Percentiles rank a stretch among this genome's conserved stretches.
These are phyloP conservation scores for human (Homo sapiens) DNA, from an alignment of 2,113 vertebrate species.

Conservation along the genomic window GRCh38 chr4:171538501-171539000, in stretches of 20 bases:
- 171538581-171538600: not conserved
- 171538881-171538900: not conserved
- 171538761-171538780: not conserved
- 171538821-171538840: rapidly evolving
- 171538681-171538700: not conserved
- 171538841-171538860: not conserved
- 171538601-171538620: not conserved
- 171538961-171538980: too few relatives aligned
- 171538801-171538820: not conserved
- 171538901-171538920: not conserved
- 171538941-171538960: not conserved
- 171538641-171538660: not conserved
- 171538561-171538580: not conserved
- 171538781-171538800: not conserved
- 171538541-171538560: not conserved
- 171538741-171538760: not conserved
- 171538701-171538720: not conserved
- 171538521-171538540: not conserved
- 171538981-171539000: not conserved
- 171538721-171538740: not conserved
- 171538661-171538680: not conserved
- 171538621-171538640: not conserved
- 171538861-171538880: not conserved
- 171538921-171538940: not conserved
- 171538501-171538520: not conserved